These are phyloP conservation scores for Lycocorax pyrrhopterus DNA, from an alignment of 2,113 vertebrate species.

Conservation along the genomic window DNA sequence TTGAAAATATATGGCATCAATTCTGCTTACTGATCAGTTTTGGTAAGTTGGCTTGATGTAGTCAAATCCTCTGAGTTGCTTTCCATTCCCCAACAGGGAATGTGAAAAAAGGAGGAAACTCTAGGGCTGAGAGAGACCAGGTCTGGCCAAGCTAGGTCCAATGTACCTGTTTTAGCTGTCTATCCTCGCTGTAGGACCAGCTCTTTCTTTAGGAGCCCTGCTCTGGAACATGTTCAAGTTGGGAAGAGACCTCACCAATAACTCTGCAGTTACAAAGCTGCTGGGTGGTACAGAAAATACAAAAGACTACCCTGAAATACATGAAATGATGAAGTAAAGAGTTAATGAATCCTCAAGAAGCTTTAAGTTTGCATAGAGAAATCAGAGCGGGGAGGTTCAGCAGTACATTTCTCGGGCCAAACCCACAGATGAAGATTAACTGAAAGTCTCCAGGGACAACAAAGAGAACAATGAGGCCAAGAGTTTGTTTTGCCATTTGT, in stretches of 20 bases:
- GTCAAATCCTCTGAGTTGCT: neutral
- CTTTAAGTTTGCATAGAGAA: neutral
- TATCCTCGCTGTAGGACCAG: neutral
- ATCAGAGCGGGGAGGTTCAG: neutral
- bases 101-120: neutral
- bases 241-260: neutral
- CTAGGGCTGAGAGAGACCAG: neutral
- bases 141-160: neutral
- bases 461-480: slow-evolving; percentile 14
- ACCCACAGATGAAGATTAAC: slow-evolving; percentile 15
- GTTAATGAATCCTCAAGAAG: slow-evolving; percentile 27
- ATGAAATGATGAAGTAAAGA: neutral
- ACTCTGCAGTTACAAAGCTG: neutral
- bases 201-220: neutral
- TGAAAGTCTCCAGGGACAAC: neutral
- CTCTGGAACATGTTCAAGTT: neutral
- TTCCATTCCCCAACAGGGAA: neutral
- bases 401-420: slow-evolving; percentile 12
- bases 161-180: neutral
- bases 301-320: neutral
- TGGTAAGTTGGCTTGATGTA: neutral
- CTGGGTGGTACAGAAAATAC: neutral
- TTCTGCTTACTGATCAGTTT: neutral
- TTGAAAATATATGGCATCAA: neutral
- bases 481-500: neutral